Base-by-base conservation (phyloP, 2,797 vertebrate species). In the Chelmon rostratus region DNA sequence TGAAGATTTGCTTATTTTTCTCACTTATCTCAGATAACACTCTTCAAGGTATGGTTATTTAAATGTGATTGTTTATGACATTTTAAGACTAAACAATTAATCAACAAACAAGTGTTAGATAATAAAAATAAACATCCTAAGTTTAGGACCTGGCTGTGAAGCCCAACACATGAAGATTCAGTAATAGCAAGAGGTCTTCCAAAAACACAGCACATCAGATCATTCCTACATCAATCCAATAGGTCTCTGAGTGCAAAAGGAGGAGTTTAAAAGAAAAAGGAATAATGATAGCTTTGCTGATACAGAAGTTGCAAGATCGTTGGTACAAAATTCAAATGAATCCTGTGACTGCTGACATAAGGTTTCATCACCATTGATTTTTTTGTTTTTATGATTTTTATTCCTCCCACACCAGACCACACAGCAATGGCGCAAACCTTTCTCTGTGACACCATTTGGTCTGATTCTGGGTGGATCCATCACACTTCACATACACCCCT, bases 131-230 rank as follows among this genome's bases (percentile, higher is more conserved):
- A 40, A 37, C 56, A 18, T 46, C 4, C 0, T 63, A 64, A 38
- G n/a, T 37, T 59, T 54, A 53, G 38, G 23, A n/a, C 3, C 8
- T 19, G 9, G 12, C n/a, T 76, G 46, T 46, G 42, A 70, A 56
- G 35, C 66, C 66, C 13, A 64, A 70, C 46, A 61, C 58, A 16
- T 63, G 58, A 50, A 79, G 63, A 76, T 42, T 49, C 68, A 73
- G 42, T 35, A 61, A 74, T 62, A 47, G 37, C 28, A 64, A 62
- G 42, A 42, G 11, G 33, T 42, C 56, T 16, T 76, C 42, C 3
- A 71, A 66, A 54, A 73, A 68, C 50, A 74, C 58, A 38, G 49
- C 28, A 6, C 21, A 62, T 73, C 42, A 62, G 16, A 52, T 52
- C 11, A 0, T 33, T 64, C 2, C 42, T 8, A 31, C 40, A 25